Evolutionary conservation across 2,888 invertebrate species (phyloP).

Genomic region (Conomelus anceps): DNA sequence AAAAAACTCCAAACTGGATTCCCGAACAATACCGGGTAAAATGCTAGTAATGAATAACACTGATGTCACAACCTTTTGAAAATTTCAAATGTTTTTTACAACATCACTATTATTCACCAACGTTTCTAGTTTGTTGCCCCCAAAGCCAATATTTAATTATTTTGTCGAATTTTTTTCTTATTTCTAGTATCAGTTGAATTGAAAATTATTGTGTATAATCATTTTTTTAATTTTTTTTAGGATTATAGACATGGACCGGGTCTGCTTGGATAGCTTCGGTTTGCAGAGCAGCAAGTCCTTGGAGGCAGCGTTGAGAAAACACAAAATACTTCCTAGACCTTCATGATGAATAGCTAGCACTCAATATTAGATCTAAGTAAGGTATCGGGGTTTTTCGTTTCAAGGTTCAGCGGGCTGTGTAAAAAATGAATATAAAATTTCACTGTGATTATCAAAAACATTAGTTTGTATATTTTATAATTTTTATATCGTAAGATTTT

Average conservation of each 20-base stretch:
- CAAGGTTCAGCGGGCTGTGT: neutral
- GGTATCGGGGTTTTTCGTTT: neutral
- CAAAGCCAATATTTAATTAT: too few species aligned
- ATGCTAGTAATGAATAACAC: too few species aligned
- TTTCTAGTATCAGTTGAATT: too few species aligned
- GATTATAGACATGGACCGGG: slow-evolving; percentile 53
- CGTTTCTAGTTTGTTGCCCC: too few species aligned
- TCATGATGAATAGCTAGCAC: neutral
- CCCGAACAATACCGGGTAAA: too few species aligned
- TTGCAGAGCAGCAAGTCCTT: slow-evolving; percentile 46
- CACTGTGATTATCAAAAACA: neutral
- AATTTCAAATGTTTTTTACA: too few species aligned
- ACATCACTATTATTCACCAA: too few species aligned
- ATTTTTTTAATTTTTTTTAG: slow-evolving; percentile 41
- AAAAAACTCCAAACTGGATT: too few species aligned
- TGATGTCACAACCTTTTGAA: too few species aligned
- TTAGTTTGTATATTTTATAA: neutral
- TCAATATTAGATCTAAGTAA: neutral
- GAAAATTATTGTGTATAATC: too few species aligned
- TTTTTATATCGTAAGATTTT: neutral
- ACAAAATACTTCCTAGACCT: neutral
- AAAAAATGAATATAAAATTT: neutral
- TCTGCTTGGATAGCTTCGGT: slow-evolving; percentile 55
- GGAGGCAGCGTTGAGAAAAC: slow-evolving; percentile 7
- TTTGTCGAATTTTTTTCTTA: too few species aligned